Conservation (phyloP, 1,140 invertebrate genomes). For the Drosophila lini region DNA sequence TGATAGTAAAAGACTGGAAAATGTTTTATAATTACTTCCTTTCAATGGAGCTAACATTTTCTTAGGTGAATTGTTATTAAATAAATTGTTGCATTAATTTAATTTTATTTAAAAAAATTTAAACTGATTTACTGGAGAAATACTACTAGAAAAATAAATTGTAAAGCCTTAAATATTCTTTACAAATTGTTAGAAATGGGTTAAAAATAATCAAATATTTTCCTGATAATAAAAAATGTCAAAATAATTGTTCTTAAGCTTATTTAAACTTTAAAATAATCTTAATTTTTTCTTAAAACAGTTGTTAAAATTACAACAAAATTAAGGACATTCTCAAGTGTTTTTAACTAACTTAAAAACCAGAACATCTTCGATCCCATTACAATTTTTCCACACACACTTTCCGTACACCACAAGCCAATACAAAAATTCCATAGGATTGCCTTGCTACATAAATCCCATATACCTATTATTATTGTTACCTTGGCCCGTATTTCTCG, state of each 20-base stretch:
- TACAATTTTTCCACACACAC: not conserved
- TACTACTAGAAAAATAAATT: not conserved
- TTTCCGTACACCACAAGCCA: not conserved
- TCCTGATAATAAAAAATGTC: not conserved
- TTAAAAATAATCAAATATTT: not conserved
- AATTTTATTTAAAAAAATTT: not conserved
- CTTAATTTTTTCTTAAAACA: fast-evolving
- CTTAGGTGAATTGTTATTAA: not conserved
- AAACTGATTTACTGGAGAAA: not conserved
- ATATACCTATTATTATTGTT: slow-evolving; percentile 24
- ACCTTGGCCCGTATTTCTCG: slow-evolving; percentile 32
- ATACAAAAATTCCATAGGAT: slow-evolving; percentile 10
- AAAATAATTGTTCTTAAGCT: no score
- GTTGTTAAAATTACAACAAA: not conserved
- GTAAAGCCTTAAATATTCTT: not conserved
- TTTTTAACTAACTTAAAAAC: not conserved
- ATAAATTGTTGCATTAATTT: not conserved
- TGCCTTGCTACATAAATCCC: not conserved
- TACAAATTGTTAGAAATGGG: not conserved
- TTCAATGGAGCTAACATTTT: not conserved
- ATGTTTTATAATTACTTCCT: not conserved
- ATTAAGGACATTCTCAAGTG: not conserved
- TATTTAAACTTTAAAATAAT: no score
- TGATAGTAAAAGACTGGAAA: not conserved
- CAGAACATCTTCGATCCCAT: not conserved